A percentile compares a stretch with the other conserved stretches of the same genome.
These are phyloP conservation scores for Gallirallus australis DNA, from an alignment of 2,797 vertebrate species.

Conservation along the genomic window DNA sequence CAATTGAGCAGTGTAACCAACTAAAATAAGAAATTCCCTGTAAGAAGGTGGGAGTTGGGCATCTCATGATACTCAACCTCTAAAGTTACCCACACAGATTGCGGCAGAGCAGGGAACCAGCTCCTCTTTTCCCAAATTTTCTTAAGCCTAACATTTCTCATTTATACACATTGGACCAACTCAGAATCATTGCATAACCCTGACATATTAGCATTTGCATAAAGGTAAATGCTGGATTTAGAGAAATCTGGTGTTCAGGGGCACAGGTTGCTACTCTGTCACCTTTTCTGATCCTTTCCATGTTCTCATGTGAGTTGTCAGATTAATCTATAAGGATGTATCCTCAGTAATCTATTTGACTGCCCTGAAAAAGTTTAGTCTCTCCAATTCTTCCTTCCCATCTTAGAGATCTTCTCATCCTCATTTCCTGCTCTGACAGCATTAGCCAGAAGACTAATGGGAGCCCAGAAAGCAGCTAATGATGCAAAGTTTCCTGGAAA, in stretches of 20 bases:
- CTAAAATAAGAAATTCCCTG: background rate
- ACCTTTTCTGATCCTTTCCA: background rate
- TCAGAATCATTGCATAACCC: background rate
- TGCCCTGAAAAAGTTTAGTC: background rate
- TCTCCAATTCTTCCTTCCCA: background rate
- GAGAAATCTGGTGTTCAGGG: background rate
- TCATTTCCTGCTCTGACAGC: conserved; percentile 1
- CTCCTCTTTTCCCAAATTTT: background rate
- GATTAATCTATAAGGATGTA: background rate
- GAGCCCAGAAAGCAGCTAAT: conserved; percentile 50
- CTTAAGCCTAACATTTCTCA: background rate
- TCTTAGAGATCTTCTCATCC: conserved; percentile 1
- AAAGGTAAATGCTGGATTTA: background rate
- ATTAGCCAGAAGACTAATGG: conserved; percentile 39
- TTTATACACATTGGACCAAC: background rate
- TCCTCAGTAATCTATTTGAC: background rate
- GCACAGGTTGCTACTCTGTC: too few species aligned
- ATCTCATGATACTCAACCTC: background rate
- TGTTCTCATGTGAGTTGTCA: background rate
- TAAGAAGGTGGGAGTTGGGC: background rate
- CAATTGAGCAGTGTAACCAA: background rate
- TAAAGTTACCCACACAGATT: background rate
- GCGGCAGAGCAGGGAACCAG: background rate
- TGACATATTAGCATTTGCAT: background rate
- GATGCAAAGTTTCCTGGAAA: conserved; percentile 16